Evolutionary conservation across 23 tunicate genomes (phyloP).

Genomic region (Oikopleura dioica): DNA sequence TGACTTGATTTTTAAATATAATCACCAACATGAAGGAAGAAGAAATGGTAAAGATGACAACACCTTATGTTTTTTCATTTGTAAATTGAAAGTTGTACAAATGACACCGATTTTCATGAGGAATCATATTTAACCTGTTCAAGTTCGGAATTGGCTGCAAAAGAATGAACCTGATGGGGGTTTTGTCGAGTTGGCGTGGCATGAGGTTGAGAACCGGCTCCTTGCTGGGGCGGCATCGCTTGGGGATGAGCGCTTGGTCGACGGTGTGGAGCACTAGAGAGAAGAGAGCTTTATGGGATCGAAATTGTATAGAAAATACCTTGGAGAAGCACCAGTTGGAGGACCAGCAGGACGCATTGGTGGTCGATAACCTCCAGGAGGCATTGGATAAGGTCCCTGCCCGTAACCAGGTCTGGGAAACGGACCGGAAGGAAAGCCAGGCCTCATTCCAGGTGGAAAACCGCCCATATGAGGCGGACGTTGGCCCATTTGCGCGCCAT

Average conservation of each 20-base stretch:
- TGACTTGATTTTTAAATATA: neutral
- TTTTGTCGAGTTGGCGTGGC: neutral
- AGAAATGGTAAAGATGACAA: too few species aligned
- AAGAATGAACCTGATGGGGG: neutral
- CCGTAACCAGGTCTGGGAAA: neutral
- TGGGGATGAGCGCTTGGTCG: neutral
- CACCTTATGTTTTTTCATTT: too few species aligned
- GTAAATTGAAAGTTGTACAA: too few species aligned
- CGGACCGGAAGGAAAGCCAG: neutral
- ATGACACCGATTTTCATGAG: too few species aligned
- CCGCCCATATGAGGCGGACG: too few species aligned
- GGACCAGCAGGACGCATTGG: neutral
- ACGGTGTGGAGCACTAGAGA: too few species aligned
- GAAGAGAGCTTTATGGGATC: too few species aligned
- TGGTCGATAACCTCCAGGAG: neutral
- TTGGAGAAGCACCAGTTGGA: too few species aligned
- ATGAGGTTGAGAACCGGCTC: neutral
- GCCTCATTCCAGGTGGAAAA: too few species aligned
- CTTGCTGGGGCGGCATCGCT: too few species aligned
- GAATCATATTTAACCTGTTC: neutral
- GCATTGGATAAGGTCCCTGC: neutral
- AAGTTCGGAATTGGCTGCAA: neutral
- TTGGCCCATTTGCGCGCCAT: too few species aligned
- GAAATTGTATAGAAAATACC: too few species aligned
- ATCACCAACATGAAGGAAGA: neutral